Percentiles rank a stretch among this genome's conserved stretches.
Conservation (phyloP, 2,888 invertebrate species). For the Aspidapion aeneum region DNA sequence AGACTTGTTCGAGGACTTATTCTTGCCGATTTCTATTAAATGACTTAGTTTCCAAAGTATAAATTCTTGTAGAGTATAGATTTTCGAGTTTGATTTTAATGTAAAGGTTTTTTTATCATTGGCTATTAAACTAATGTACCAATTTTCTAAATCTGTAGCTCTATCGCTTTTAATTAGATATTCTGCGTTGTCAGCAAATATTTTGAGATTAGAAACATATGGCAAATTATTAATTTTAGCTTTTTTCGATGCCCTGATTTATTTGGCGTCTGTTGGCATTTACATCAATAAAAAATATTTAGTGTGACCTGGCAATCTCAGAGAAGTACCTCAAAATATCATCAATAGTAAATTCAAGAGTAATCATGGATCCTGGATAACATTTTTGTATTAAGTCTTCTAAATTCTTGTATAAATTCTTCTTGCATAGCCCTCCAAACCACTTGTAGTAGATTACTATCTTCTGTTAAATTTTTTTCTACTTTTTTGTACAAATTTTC, state of each 20-base stretch:
- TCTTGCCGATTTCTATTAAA: conserved; percentile 59
- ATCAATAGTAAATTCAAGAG: conserved; percentile 90
- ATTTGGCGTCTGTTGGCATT: no score
- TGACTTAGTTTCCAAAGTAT: conserved; percentile 58
- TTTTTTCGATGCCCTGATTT: no score
- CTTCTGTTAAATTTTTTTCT: conserved; percentile 95
- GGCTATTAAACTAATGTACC: no score
- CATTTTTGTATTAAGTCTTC: conserved; percentile 92
- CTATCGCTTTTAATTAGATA: no score
- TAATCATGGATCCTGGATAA: conserved; percentile 93
- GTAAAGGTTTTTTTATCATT: no score
- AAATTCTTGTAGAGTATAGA: no score
- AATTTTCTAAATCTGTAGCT: no score
- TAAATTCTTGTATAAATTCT: conserved; percentile 94
- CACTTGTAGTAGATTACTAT: conserved; percentile 90
- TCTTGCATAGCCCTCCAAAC: conserved; percentile 99
- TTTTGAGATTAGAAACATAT: no score
- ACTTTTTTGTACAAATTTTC: conserved; percentile 93
- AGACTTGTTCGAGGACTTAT: conserved; percentile 75
- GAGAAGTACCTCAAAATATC: conserved; percentile 97
- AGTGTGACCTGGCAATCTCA: conserved; percentile 93
- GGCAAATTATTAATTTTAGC: no score
- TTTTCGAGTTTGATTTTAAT: no score
- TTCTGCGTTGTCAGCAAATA: no score
- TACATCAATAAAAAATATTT: no score